Percentiles rank a stretch among this genome's conserved stretches.
phyloP scores from a whole-genome alignment of 2,888 invertebrate genomes.

The Poecilobothrus nobilitatus region DNA sequence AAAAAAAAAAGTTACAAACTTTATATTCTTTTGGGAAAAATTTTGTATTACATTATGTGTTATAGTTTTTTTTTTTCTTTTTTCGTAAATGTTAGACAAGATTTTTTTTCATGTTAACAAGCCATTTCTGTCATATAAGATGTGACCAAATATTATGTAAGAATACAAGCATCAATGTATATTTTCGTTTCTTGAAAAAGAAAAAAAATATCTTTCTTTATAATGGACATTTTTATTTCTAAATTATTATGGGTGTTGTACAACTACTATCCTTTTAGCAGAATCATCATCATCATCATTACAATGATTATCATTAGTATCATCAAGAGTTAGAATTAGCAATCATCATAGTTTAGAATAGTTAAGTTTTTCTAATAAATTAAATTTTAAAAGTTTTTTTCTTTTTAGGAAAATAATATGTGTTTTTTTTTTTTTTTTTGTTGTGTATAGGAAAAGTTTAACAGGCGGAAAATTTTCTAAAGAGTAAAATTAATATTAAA shows the following conservation, averaged over 20 bases:
- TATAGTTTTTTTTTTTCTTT: background rate
- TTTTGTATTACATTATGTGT: too few relatives aligned
- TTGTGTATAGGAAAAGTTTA: background rate
- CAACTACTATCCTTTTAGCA: background rate
- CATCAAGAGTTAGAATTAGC: background rate
- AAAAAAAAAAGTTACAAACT: background rate
- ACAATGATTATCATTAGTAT: background rate
- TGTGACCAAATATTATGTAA: background rate
- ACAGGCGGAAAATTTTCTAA: background rate
- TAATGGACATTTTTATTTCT: too few relatives aligned
- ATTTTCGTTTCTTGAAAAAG: too few relatives aligned
- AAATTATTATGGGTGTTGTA: background rate
- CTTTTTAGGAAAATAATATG: background rate
- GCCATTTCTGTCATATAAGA: background rate
- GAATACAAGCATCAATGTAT: background rate
- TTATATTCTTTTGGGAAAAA: background rate
- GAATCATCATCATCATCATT: background rate
- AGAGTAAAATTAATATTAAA: too few relatives aligned
- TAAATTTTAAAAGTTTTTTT: background rate
- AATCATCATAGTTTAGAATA: background rate
- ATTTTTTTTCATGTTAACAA: constrained; percentile 3
- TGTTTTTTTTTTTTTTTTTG: background rate
- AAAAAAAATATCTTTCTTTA: too few relatives aligned
- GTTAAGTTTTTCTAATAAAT: background rate
- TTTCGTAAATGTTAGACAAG: background rate